Percentiles rank a stretch among this genome's conserved stretches.
These are phyloP conservation scores for Sogatella furcifera DNA, from an alignment of 1,140 invertebrate species.

Conservation along the genomic window DNA sequence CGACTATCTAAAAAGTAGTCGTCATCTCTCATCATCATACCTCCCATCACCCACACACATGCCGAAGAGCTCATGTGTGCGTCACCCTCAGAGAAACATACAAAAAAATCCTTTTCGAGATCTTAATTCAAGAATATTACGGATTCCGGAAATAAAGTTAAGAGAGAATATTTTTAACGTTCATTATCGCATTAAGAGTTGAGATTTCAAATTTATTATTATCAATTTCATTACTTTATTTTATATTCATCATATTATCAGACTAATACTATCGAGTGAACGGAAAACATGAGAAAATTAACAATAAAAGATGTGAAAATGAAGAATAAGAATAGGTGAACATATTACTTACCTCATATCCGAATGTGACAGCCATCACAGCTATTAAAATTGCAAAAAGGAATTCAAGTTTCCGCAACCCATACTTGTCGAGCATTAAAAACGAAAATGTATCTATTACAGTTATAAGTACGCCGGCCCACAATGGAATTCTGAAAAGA, in stretches of 20 bases:
- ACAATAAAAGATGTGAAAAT: neutral
- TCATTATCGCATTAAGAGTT: too few species aligned
- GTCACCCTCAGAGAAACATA: too few species aligned
- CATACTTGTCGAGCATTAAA: conserved; percentile 83
- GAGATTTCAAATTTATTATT: too few species aligned
- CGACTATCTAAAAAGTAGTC: too few species aligned
- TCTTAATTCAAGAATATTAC: too few species aligned
- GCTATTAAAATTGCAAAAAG: conserved; percentile 78
- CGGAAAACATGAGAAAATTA: neutral
- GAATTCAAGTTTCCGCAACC: conserved; percentile 76
- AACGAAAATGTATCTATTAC: conserved; percentile 90
- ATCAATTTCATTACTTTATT: too few species aligned
- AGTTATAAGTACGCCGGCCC: conserved; percentile 78
- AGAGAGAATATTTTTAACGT: too few species aligned
- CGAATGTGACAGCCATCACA: conserved; percentile 81
- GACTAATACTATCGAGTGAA: too few species aligned
- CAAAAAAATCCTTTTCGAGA: too few species aligned
- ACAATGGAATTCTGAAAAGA: conserved; percentile 66
- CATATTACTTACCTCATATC: conserved; percentile 61
- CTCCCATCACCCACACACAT: neutral
- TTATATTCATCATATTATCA: too few species aligned
- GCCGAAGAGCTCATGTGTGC: neutral
- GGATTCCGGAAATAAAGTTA: too few species aligned
- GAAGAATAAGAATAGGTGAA: neutral
- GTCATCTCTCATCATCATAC: neutral